Evolutionary conservation across 2,888 invertebrate genomes (phyloP).

Genomic region (Parnassius glacialis): DNA sequence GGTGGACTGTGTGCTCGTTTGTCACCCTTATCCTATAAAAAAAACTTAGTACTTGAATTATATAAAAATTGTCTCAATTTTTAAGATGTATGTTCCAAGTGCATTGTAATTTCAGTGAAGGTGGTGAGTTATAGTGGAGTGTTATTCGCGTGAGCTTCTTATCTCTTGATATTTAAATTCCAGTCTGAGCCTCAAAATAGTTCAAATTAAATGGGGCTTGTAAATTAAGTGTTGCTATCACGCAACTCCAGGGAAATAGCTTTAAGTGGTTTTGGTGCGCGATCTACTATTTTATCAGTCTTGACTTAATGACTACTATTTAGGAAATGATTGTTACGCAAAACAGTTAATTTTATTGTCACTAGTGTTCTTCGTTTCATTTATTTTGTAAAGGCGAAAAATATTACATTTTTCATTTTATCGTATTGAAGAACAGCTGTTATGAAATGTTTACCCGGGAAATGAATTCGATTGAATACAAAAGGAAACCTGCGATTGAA

Average conservation of each 20-base stretch:
- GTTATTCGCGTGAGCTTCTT: slow-evolving; percentile 75
- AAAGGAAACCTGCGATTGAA: no score
- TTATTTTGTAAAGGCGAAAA: no score
- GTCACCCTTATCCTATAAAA: no score
- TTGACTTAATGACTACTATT: slow-evolving; percentile 48
- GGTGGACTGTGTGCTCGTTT: no score
- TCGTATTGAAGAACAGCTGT: no score
- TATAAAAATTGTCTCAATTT: slow-evolving; percentile 43
- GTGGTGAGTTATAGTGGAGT: slow-evolving; percentile 47
- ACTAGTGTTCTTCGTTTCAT: not conserved
- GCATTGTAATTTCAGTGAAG: slow-evolving; percentile 59
- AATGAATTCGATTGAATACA: no score
- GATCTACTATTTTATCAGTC: slow-evolving; percentile 63
- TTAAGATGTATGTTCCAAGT: slow-evolving; percentile 39
- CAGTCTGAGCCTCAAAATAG: slow-evolving; percentile 51
- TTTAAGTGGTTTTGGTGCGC: slow-evolving; percentile 67
- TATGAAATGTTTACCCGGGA: no score
- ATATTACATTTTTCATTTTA: no score
- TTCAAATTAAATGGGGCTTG: slow-evolving; percentile 54
- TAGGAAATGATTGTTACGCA: slow-evolving; percentile 30
- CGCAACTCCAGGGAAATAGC: slow-evolving; percentile 75
- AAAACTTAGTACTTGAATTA: not conserved
- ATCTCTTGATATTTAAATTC: slow-evolving; percentile 64
- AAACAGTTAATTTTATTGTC: slow-evolving; percentile 16
- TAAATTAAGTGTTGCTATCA: slow-evolving; percentile 80